phyloP scores from a whole-genome alignment of 1,140 invertebrate species.

The Drosophila guanche region DNA sequence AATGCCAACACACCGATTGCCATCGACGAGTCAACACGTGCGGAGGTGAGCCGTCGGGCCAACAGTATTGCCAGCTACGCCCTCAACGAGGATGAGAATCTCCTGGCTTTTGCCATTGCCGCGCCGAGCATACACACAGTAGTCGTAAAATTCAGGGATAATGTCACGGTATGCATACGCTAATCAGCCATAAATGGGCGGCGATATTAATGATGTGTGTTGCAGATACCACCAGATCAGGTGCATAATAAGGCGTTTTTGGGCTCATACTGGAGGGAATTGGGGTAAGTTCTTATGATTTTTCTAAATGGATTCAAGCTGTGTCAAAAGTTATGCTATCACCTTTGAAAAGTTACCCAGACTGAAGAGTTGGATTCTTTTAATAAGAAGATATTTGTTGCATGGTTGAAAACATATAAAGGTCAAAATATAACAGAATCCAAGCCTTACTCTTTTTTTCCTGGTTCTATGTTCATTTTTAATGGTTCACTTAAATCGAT shows the following conservation, averaged over 20 bases:
- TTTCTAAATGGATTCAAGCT: too few relatives aligned
- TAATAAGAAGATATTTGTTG: too few relatives aligned
- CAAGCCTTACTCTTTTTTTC: too few relatives aligned
- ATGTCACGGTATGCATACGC: slow-evolving; percentile 70
- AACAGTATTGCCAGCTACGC: slow-evolving; percentile 79
- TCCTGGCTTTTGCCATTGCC: slow-evolving; percentile 82
- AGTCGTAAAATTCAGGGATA: slow-evolving; percentile 83
- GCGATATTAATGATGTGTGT: slow-evolving; percentile 5
- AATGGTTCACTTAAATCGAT: too few relatives aligned
- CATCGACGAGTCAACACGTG: slow-evolving; percentile 68
- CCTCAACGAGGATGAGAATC: slow-evolving; percentile 79
- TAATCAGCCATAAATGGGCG: slow-evolving; percentile 16
- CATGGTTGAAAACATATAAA: too few relatives aligned
- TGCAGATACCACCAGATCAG: slow-evolving; percentile 80
- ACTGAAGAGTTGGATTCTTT: too few relatives aligned
- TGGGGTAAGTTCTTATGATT: slow-evolving; percentile 72
- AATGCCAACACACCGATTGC: slow-evolving; percentile 58
- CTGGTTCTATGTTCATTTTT: too few relatives aligned
- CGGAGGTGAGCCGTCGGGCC: slow-evolving; percentile 71
- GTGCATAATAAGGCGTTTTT: slow-evolving; percentile 79
- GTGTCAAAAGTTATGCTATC: neutral
- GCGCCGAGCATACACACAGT: slow-evolving; percentile 81
- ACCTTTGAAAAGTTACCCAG: too few relatives aligned
- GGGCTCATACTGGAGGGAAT: slow-evolving; percentile 82
- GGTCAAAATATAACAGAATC: too few relatives aligned